Evolutionary conservation across 2,113 vertebrate genomes (phyloP).

Genomic region (Leptobrachium leishanense): DNA sequence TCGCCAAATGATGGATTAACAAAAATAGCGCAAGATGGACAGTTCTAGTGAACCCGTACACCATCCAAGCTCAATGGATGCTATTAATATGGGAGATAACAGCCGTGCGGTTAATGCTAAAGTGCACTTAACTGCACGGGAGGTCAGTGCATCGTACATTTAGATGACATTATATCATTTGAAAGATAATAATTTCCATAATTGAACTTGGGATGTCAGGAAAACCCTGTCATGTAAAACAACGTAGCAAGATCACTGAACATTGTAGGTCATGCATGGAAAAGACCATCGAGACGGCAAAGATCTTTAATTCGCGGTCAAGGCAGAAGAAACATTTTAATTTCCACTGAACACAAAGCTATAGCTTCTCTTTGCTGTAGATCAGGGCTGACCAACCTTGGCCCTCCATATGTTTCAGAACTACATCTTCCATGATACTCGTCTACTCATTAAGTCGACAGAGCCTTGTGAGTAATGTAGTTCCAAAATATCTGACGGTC

Average conservation of each 20-base stretch:
- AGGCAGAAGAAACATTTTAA: too few species aligned
- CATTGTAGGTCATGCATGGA: neutral
- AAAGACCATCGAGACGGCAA: neutral
- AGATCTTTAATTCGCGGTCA: neutral
- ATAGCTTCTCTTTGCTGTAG: too few species aligned
- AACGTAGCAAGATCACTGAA: neutral
- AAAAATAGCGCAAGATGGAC: neutral
- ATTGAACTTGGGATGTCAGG: neutral
- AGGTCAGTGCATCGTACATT: neutral
- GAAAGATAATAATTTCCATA: constrained; percentile 3
- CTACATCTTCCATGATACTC: too few species aligned
- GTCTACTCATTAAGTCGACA: too few species aligned
- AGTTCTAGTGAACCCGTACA: neutral
- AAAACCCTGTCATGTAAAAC: neutral
- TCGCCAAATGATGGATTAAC: neutral
- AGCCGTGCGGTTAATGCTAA: neutral
- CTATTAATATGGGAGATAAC: neutral
- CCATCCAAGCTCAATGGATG: neutral
- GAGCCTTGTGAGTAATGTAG: too few species aligned
- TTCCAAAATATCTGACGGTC: too few species aligned
- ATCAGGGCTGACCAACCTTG: too few species aligned
- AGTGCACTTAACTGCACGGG: neutral
- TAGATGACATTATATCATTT: constrained; percentile 6
- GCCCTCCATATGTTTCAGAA: too few species aligned
- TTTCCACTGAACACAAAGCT: too few species aligned